Evolutionary conservation across 2,888 invertebrate genomes (phyloP), one percentile per base, ranked within the genome.

Genomic region (Strigamia crassipes): DNA sequence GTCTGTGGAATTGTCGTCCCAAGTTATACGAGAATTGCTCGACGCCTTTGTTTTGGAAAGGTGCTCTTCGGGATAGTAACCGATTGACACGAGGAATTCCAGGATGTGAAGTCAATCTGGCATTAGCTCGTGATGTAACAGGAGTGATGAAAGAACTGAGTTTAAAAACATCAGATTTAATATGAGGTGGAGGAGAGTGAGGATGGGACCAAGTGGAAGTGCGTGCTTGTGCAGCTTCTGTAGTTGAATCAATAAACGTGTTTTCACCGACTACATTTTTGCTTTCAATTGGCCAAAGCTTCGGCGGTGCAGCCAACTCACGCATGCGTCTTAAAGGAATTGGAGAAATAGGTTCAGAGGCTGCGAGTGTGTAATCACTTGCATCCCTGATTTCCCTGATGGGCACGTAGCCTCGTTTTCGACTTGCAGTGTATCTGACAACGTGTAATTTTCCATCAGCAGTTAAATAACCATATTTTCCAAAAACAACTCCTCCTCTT

Each of bases 401-500:
- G 8, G 82, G 81, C 15, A 83, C 38, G 78, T 82, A 83, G 9
- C 83, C 83, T 77, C 82, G 23, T 51, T 79, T 80, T 79, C 82
- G 81, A 21, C 83, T 82, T 13, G 83, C 83, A 4, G 82, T 79
- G 56, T 83, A 83, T n/a, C 82, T 18, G 9, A 83, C 82, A 13
- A 83, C 82, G 31, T 81, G 81, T 27, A 83, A 42, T n/a, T 81
- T 34, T n/a, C 73, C 79, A 23, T 82, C 82, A 1, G 78, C 83
- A 42, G 82, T 82, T 21, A 82, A 41, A 41, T 78, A 83, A 3
- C 83, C 83, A 79, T 83, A 83, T 41, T 83, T 83, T 31, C 83
- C 83, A 78, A 83, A 83, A n/a, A 83, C 80, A 6, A 83, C 56
- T 41, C 83, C 83, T 41, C 81, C 81, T 10, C 83, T 38, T 56